Evolutionary conservation across 2,113 vertebrate genomes (phyloP).

Genomic region (Rhagologus leucostigma): DNA sequence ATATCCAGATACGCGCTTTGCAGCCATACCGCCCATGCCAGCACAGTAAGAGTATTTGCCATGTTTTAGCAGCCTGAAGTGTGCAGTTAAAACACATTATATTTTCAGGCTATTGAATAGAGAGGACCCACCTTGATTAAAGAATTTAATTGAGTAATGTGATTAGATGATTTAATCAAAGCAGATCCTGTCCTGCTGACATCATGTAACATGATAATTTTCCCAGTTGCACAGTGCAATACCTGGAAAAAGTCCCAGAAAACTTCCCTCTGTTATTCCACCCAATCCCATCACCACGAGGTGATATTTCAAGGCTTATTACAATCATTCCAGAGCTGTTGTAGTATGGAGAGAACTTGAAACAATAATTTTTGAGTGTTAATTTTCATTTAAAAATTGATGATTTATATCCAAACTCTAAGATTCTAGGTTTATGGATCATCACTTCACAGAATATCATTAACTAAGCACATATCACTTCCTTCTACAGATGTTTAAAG

Average conservation of each 20-base stretch:
- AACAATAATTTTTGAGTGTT: background rate
- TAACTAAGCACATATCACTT: background rate
- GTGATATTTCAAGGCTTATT: background rate
- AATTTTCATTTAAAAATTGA: background rate
- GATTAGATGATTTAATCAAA: background rate
- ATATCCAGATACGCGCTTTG: background rate
- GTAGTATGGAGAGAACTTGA: background rate
- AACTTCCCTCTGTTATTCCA: background rate
- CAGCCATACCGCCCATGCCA: background rate
- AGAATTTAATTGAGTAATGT: background rate
- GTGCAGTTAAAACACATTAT: background rate
- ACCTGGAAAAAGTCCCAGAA: background rate
- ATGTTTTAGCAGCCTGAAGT: background rate
- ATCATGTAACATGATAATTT: fast-evolving
- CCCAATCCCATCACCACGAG: background rate
- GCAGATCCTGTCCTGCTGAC: background rate
- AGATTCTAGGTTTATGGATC: background rate
- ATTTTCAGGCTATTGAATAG: background rate
- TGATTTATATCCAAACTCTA: background rate
- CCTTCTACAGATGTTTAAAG: background rate
- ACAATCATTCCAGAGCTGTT: background rate
- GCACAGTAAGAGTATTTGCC: background rate
- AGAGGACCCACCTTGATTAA: background rate
- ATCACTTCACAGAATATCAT: background rate
- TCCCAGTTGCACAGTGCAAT: background rate